phyloP scores from a whole-genome alignment of 2,113 vertebrate genomes.

The Grus americana region DNA sequence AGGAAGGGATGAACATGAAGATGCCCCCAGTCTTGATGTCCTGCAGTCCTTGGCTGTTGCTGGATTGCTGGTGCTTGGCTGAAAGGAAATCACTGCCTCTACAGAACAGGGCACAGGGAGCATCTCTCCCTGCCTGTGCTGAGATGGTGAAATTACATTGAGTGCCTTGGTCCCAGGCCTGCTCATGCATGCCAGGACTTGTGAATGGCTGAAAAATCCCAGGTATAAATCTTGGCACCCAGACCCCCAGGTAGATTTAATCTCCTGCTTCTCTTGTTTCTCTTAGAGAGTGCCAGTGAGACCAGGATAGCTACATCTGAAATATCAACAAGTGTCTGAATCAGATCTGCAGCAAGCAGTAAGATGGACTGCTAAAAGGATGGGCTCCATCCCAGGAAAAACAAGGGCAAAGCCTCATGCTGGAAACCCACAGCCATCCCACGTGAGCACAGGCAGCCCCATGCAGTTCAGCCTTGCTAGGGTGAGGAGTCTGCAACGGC shows the following conservation, averaged over 20 bases:
- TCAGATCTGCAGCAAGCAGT: not conserved
- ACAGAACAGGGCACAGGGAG: not conserved
- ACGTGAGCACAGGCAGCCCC: not conserved
- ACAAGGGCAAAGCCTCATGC: not conserved
- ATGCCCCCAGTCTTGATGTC: not conserved
- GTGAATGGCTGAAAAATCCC: not conserved
- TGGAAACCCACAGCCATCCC: not conserved
- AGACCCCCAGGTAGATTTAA: not conserved
- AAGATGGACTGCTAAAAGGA: not conserved
- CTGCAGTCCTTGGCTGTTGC: no score
- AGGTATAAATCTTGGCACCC: not conserved
- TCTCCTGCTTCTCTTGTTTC: not conserved
- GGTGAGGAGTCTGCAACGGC: not conserved
- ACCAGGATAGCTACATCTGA: not conserved
- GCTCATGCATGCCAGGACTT: not conserved
- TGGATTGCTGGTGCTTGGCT: not conserved
- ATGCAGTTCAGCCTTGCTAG: not conserved
- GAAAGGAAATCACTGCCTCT: not conserved
- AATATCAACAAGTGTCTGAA: not conserved
- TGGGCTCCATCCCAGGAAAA: not conserved
- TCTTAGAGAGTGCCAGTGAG: not conserved
- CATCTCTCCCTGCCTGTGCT: not conserved
- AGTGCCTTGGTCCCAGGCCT: not conserved
- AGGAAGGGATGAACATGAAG: not conserved
- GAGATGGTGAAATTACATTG: not conserved